Conservation (phyloP, 2,888 invertebrate species). For the Furcula furcula region DNA sequence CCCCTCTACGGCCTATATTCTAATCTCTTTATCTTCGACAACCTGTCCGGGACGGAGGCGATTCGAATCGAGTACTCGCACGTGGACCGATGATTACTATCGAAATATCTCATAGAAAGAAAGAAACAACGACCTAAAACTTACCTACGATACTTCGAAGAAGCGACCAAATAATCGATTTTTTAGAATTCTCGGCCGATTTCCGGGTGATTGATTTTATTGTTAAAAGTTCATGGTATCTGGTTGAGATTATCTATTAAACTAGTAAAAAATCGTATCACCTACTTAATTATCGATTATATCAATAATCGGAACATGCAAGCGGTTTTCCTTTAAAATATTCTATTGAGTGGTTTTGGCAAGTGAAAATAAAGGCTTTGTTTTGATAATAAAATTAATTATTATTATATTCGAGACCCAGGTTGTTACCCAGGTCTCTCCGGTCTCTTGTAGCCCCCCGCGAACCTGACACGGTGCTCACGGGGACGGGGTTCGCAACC, state of each 20-base stretch:
- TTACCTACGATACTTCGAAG: conserved; percentile 22
- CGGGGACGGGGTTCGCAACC: too few species aligned
- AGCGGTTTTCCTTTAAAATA: too few species aligned
- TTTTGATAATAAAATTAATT: too few species aligned
- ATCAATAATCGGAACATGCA: background rate
- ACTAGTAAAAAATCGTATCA: background rate
- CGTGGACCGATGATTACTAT: conserved; percentile 30
- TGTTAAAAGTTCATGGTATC: conserved; percentile 8
- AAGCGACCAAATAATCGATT: conserved; percentile 24
- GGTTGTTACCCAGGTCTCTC: too few species aligned
- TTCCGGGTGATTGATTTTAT: conserved; percentile 20
- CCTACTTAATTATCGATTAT: background rate
- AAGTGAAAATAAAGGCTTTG: too few species aligned
- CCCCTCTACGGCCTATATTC: background rate
- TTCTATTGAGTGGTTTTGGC: background rate
- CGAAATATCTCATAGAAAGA: conserved; percentile 17
- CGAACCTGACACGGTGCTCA: too few species aligned
- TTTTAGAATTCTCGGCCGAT: conserved; percentile 22
- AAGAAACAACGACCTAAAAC: conserved; percentile 15
- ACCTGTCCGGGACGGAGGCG: conserved; percentile 38
- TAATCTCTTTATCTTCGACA: too few species aligned
- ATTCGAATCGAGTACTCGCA: conserved; percentile 26
- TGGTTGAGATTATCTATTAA: background rate
- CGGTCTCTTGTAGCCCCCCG: too few species aligned
- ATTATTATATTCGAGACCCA: too few species aligned